Percentiles rank a stretch among this genome's conserved stretches.
Evolutionary conservation across 64 coral and sea anemone genomes (phyloP).

Genomic region (Pocillopora damicornis): DNA sequence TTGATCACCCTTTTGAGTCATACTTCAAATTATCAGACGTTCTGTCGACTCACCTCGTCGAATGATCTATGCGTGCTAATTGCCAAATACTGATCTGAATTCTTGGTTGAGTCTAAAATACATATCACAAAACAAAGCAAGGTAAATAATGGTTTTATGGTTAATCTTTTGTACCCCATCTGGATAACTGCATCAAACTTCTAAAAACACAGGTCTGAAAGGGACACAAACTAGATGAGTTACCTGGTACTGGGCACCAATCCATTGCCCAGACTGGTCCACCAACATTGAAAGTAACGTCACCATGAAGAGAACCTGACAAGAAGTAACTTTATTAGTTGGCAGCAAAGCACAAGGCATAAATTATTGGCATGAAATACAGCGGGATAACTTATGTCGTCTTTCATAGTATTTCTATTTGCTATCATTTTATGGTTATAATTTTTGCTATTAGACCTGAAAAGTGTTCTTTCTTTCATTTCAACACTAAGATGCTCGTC

Average conservation of each 20-base stretch:
- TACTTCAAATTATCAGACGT: no score
- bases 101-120: slow-evolving; percentile 10
- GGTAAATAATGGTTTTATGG: no score
- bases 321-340: neutral
- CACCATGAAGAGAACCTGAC: slow-evolving; percentile 58
- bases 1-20: neutral
- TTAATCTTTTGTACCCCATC: neutral
- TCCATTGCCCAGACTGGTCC: slow-evolving; percentile 89
- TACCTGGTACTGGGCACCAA: slow-evolving; percentile 94
- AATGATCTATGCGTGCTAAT: slow-evolving; percentile 72
- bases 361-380: no score
- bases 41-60: slow-evolving; percentile 60
- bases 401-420: no score
- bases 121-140: neutral
- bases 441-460: no score
- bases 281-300: slow-evolving; percentile 86
- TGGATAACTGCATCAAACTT: neutral
- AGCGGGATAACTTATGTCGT: no score
- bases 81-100: slow-evolving; percentile 57
- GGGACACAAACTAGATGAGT: neutral
- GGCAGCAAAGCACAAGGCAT: no score
- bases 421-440: no score
- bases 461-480: no score
- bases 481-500: no score
- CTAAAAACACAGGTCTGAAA: neutral